phyloP scores from a whole-genome alignment of 2,113 vertebrate species.

The Notiomystis cincta region DNA sequence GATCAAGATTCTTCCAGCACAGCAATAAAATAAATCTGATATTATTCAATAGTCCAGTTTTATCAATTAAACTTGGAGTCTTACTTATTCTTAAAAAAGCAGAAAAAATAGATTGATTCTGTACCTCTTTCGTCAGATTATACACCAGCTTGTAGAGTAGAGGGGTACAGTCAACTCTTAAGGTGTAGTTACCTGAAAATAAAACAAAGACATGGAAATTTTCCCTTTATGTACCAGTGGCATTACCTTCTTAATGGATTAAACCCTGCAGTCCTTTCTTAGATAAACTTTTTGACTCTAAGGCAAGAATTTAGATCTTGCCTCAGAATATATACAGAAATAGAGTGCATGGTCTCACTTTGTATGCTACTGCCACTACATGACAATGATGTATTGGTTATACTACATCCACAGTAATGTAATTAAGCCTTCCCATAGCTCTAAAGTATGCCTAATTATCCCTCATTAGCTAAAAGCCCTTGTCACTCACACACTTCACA shows the following conservation, averaged over 20 bases:
- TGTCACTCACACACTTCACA: neutral
- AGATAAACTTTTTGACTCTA: neutral
- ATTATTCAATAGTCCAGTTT: neutral
- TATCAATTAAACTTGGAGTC: neutral
- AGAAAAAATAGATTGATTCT: neutral
- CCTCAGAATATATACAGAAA: neutral
- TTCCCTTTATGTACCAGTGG: neutral
- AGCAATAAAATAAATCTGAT: neutral
- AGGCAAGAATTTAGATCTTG: neutral
- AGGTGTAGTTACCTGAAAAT: constrained; percentile 90
- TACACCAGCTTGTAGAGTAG: constrained; percentile 89
- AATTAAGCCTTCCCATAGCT: neutral
- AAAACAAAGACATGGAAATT: constrained; percentile 14
- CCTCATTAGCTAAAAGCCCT: neutral
- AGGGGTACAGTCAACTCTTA: constrained; percentile 93
- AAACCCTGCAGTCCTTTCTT: neutral
- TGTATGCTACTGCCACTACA: neutral
- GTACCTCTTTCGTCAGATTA: constrained; percentile 88
- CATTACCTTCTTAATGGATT: neutral
- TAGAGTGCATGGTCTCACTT: neutral
- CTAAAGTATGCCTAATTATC: neutral
- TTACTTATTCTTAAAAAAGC: neutral
- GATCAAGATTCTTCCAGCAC: neutral
- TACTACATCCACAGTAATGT: neutral
- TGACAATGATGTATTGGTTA: neutral